Evolutionary conservation across 2,113 vertebrate species (phyloP).

Genomic region (Mellivora capensis): DNA sequence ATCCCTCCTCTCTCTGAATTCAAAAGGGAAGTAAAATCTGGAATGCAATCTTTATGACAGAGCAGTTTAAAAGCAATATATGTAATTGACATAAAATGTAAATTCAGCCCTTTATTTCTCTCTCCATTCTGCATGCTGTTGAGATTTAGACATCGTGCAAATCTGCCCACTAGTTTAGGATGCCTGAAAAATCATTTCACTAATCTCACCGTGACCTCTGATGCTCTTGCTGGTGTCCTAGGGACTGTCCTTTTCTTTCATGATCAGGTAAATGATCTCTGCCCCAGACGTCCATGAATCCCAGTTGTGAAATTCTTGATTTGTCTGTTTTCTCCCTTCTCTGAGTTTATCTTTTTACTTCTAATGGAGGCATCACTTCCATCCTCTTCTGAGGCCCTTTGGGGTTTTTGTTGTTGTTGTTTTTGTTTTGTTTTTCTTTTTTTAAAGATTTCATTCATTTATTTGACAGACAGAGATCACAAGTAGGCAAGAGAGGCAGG

Average conservation of each 20-base stretch:
- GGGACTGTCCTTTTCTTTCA: neutral
- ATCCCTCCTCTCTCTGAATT: neutral
- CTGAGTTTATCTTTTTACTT: neutral
- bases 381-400: neutral
- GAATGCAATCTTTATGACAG: neutral
- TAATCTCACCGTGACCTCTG: neutral
- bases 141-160: neutral
- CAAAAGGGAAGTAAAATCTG: neutral
- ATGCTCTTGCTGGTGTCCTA: neutral
- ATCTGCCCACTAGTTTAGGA: neutral
- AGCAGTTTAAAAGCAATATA: neutral
- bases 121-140: neutral
- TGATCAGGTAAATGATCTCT: neutral
- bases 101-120: neutral
- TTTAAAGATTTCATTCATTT: too few relatives aligned
- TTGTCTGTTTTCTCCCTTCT: neutral
- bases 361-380: neutral
- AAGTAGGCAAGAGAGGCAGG: too few relatives aligned
- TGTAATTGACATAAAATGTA: neutral
- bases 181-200: neutral
- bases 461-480: too few relatives aligned
- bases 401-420: too few relatives aligned
- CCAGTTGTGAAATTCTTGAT: neutral
- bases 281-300: neutral
- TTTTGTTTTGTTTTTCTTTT: too few relatives aligned